These are phyloP conservation scores for Adelosebastes latens DNA, from an alignment of 2,797 vertebrate genomes.

Conservation along the genomic window DNA sequence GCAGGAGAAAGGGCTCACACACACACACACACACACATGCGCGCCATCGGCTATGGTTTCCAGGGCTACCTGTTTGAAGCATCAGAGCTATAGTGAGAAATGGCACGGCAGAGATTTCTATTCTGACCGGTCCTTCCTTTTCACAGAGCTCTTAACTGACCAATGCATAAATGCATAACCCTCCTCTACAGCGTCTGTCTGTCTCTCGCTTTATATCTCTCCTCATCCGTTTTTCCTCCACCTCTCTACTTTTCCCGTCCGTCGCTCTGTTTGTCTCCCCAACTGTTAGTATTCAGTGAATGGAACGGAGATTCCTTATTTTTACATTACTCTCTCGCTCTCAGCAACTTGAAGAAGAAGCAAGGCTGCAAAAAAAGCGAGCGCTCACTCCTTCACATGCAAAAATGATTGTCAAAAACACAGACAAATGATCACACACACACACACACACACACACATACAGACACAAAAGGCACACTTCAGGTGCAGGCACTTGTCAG, in stretches of 20 bases:
- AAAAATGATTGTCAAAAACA: conserved; percentile 39
- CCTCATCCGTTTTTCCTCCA: conserved; percentile 19
- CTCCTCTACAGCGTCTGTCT: conserved; percentile 36
- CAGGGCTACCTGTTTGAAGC: conserved; percentile 74
- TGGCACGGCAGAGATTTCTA: conserved; percentile 71
- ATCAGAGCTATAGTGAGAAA: conserved; percentile 62
- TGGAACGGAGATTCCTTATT: conserved; percentile 44
- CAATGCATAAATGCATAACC: conserved; percentile 74
- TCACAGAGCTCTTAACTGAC: conserved; percentile 63
- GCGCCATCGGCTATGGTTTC: conserved; percentile 59
- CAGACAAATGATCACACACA: conserved; percentile 18
- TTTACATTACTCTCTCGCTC: conserved; percentile 53
- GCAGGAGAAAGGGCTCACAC: conserved; percentile 73
- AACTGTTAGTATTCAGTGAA: conserved; percentile 51
- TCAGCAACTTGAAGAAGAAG: conserved; percentile 46
- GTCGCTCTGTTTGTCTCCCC: background rate
- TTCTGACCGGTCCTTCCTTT: conserved; percentile 62
- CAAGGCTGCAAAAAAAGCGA: conserved; percentile 10
- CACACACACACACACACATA: background rate
- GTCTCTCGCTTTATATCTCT: conserved; percentile 42
- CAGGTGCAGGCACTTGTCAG: conserved; percentile 49
- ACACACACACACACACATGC: conserved; percentile 7
- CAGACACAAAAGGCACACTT: conserved; percentile 4
- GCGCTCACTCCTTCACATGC: background rate
- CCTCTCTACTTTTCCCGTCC: conserved; percentile 29